Base-by-base conservation (phyloP, 2,113 vertebrate genomes). In the Archocentrus centrarchus region DNA sequence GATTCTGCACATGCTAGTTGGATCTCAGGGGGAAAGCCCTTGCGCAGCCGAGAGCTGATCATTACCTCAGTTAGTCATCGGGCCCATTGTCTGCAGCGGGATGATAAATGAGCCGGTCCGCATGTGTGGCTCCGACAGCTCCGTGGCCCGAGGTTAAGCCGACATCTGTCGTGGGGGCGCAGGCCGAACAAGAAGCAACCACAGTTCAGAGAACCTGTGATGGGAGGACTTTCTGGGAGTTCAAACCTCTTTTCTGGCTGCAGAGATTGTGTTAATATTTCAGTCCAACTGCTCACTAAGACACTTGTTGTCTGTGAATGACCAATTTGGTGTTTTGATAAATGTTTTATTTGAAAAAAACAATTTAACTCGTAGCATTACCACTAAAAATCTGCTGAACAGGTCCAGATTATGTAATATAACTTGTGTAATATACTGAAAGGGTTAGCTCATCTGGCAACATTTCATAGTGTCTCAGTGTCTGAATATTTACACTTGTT, bases 81-180 rank as follows among this genome's bases (percentile, higher is more conserved):
- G 77, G 75, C 90, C 73, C 75, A 82, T 88, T 84, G 91, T 94
- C 93, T 93, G 84, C 84, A 75, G 89, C 35, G 4, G 78, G 75
- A 92, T 94, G 95, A 95, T 95, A 77, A 93, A 95, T 92, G 93
- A 95, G 87, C 76, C 27, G 27, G 76, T 89, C 86, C 60, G 82
- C 84, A 77, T 90, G 86, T 61, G 73, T 22, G 79, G 85, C 32
- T 89, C 75, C 75, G 88, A 89, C 87, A 82, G 84, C 61, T 62
- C 70, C 9, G 79, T 90, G 88, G 91, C 89, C 79, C 64, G 3
- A 58, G 88, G 91, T 93, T 89, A 83, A 82, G 53, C 83, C 44
- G 84, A 89, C 84, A 83, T 59, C 63, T 17, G 76, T 35, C 22
- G 47, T 37, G 76, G 63, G 59, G 59, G 77, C 7, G 14, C 70